Evolutionary conservation across 1,140 invertebrate species (phyloP), one percentile per base, ranked within the genome.

Genomic region (Drosophila nikananu): DNA sequence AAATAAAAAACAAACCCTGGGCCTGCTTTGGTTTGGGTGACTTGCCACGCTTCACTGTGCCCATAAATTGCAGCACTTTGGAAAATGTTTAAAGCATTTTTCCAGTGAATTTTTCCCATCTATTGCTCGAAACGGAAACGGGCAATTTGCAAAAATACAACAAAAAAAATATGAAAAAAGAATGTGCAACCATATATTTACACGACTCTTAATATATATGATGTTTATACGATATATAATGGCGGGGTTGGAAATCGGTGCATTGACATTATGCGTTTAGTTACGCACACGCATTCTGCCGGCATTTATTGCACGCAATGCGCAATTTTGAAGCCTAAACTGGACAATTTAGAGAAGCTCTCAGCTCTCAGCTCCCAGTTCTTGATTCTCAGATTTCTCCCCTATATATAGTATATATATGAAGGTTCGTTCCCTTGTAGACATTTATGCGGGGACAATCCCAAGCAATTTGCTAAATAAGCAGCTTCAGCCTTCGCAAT

Each of bases 181-280:
- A 55, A 57, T 51, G 35, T 48, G 23, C 27, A 59, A 65, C 27
- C 63, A 46, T 60, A 27, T 37, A 65, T 65, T 65, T 65, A 42
- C 27, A 59, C 49, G 49, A 13, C 23, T 13, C 46, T 57, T 57
- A 54, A 63, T 48, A 64, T 25, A 64, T 61, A 41, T 39, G 61
- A 60, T 59, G 55, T 19, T 32, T n/a, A 21, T 59, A 21, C 25
- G 35, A 41, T 41, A 41, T 21, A 15, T 35, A 39, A 55, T 19
- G 30, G 57, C 49, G 42, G 61, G 37, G 23, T 68, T 68, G 35
- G 44, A 65, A 66, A 75, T 60, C 49, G 72, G 77, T 84, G 54
- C 86, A 90, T 82, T 90, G 86, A 82, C 79, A 90, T 90, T 90
- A 86, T 90, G 76, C 81, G 86, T 90, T 90, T 90, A 90, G 86